Percentiles rank a stretch among this genome's conserved stretches.
Evolutionary conservation across 2,113 vertebrate species (phyloP).

Genomic region (Scopus umbretta): DNA sequence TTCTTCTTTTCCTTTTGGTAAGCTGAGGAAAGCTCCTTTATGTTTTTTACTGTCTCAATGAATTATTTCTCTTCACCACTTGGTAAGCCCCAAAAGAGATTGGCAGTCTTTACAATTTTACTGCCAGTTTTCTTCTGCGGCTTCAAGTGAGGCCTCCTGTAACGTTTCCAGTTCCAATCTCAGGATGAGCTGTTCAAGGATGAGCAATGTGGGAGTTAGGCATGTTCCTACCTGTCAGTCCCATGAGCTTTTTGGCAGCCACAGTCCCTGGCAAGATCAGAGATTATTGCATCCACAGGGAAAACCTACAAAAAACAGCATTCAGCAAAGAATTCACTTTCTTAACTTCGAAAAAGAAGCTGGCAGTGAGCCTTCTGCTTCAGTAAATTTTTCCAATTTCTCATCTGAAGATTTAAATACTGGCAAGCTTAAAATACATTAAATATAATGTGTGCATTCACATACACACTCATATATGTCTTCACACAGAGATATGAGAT

Average conservation of each 20-base stretch:
- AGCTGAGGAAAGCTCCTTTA: background rate
- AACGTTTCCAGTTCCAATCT: background rate
- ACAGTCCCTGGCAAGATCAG: background rate
- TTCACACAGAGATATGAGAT: background rate
- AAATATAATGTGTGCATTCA: background rate
- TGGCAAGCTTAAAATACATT: background rate
- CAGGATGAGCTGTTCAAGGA: background rate
- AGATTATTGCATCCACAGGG: background rate
- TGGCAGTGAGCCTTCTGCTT: background rate
- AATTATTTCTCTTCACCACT: background rate
- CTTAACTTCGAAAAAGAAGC: background rate
- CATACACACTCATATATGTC: rapidly evolving
- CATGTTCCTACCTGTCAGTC: background rate
- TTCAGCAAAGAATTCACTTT: constrained; percentile 3
- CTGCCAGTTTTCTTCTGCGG: constrained; percentile 1
- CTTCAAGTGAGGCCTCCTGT: background rate
- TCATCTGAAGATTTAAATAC: background rate
- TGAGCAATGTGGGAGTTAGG: background rate
- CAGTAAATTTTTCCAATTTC: background rate
- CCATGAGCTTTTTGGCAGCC: background rate
- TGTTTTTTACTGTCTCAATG: background rate
- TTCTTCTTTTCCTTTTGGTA: background rate
- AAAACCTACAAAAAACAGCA: background rate
- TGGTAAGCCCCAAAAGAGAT: background rate
- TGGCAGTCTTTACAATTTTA: background rate